Evolutionary conservation across 2,888 invertebrate species (phyloP).

Genomic region (Achlya flavicornis): DNA sequence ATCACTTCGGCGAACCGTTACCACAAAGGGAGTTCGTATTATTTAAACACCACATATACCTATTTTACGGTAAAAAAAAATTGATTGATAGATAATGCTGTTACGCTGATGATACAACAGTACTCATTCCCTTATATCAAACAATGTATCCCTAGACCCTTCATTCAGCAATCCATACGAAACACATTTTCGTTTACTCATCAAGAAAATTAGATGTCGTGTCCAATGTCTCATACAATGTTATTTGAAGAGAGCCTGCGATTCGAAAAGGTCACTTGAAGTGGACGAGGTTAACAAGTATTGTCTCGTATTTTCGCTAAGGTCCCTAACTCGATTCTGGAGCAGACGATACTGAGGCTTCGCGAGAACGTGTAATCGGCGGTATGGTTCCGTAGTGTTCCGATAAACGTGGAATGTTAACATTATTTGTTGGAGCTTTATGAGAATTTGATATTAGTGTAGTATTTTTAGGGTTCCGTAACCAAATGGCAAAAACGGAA

Average conservation of each 20-base stretch:
- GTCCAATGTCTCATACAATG: neutral
- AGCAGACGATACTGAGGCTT: neutral
- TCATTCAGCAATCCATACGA: neutral
- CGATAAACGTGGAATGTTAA: no score
- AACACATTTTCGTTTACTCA: neutral
- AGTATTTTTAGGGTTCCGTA: no score
- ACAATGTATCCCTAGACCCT: no score
- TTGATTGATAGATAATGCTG: no score
- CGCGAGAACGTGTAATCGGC: neutral
- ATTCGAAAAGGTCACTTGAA: neutral
- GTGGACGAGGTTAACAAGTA: conserved; percentile 4
- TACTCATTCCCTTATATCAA: no score
- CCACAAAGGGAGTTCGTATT: no score
- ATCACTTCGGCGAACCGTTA: no score
- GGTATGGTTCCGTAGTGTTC: neutral
- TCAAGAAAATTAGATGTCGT: conserved; percentile 6
- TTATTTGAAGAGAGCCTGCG: conserved; percentile 6
- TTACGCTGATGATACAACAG: neutral
- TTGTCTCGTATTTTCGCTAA: neutral
- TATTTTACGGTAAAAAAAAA: no score
- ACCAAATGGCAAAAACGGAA: no score
- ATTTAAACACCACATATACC: no score
- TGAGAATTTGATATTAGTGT: no score
- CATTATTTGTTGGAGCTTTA: no score
- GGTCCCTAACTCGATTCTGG: neutral